A percentile compares a stretch with the other conserved stretches of the same genome.
These are phyloP conservation scores for Automeris io DNA, from an alignment of 2,888 invertebrate species.

Conservation along the genomic window DNA sequence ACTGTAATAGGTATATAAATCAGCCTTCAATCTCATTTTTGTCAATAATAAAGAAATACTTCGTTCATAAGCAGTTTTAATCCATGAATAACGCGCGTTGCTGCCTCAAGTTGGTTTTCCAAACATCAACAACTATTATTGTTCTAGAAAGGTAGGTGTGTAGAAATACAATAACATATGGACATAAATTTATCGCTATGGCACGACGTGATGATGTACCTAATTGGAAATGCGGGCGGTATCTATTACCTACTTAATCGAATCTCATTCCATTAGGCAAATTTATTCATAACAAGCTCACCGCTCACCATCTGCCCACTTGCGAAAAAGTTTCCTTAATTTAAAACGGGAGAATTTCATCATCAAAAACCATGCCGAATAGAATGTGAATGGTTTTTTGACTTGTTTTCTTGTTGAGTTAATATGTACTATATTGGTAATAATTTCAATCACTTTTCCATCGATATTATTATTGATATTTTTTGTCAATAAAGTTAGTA, in stretches of 20 bases:
- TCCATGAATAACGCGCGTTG: no score
- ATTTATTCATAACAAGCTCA: constrained; percentile 33
- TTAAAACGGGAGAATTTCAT: constrained; percentile 9
- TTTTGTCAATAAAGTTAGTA: no score
- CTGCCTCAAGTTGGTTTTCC: no score
- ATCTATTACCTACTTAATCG: constrained; percentile 29
- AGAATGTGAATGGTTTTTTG: constrained; percentile 5
- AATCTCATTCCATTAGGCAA: constrained; percentile 34
- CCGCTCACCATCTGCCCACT: constrained; percentile 23
- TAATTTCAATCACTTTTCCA: no score
- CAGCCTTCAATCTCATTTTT: no score
- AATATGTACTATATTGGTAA: no score
- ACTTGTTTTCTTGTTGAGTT: background rate
- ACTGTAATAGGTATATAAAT: no score
- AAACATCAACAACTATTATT: no score
- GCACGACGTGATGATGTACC: constrained; percentile 12
- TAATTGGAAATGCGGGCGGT: constrained; percentile 23
- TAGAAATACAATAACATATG: background rate
- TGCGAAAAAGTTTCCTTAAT: constrained; percentile 22
- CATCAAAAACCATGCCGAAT: constrained; percentile 1
- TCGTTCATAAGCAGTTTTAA: no score
- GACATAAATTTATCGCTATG: constrained; percentile 6
- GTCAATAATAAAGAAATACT: no score
- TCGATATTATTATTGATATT: no score
- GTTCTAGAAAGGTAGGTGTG: background rate